Evolutionary conservation across 1,140 invertebrate species (phyloP).

Genomic region (Drosophila virilis): DNA sequence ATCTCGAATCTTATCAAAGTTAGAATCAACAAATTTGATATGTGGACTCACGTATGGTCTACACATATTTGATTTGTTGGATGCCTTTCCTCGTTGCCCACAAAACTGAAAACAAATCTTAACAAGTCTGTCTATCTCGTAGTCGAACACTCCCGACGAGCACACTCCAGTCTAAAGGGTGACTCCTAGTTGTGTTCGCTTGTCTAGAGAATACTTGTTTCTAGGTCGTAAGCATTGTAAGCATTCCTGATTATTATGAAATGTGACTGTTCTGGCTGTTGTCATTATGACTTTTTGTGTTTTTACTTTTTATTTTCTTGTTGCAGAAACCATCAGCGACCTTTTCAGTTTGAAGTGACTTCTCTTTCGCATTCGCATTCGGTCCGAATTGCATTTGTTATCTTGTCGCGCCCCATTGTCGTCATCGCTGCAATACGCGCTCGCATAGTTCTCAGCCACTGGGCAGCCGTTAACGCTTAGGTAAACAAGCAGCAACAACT

Average conservation of each 20-base stretch:
- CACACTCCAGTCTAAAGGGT: not conserved
- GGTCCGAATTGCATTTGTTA: conserved; percentile 26
- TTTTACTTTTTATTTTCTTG: not conserved
- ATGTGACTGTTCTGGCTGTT: conserved; percentile 45
- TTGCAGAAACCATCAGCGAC: conserved; percentile 22
- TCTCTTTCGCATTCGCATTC: not conserved
- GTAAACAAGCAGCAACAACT: conserved; percentile 31
- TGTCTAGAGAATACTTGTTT: not conserved
- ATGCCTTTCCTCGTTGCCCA: too few relatives aligned
- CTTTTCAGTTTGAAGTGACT: conserved; percentile 1
- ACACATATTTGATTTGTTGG: too few relatives aligned
- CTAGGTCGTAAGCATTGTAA: conserved; percentile 11
- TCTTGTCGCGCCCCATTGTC: conserved; percentile 50
- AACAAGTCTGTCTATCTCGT: too few relatives aligned
- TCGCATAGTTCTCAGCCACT: conserved; percentile 31
- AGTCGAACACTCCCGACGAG: too few relatives aligned
- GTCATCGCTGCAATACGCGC: conserved; percentile 10
- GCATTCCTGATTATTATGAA: conserved; percentile 65
- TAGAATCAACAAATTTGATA: too few relatives aligned
- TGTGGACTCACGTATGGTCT: too few relatives aligned
- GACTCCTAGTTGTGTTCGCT: not conserved
- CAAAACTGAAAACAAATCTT: too few relatives aligned
- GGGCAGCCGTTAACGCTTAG: conserved; percentile 38
- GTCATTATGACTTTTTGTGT: conserved; percentile 1
- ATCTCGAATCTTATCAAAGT: too few relatives aligned